Percentiles rank a stretch among this genome's conserved stretches.
phyloP scores from a whole-genome alignment of 2,888 invertebrate species.

The Hylaea fasciaria region DNA sequence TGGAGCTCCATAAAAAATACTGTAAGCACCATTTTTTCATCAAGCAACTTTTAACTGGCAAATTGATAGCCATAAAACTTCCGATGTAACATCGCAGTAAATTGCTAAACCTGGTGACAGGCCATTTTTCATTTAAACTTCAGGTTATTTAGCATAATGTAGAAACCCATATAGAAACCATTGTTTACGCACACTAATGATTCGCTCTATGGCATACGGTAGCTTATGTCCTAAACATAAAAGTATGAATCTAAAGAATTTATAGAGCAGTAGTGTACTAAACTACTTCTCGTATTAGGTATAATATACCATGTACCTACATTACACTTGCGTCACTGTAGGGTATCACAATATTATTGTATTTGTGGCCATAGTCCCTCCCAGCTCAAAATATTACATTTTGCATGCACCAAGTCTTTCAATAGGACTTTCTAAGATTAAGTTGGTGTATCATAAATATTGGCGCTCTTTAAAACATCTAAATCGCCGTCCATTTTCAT shows the following conservation, averaged over 20 bases:
- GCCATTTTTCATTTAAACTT: constrained; percentile 24
- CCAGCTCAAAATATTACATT: neutral
- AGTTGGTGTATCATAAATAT: no score
- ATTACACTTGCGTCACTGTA: no score
- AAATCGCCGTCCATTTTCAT: no score
- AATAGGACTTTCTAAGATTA: no score
- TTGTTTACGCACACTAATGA: no score
- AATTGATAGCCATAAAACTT: constrained; percentile 29
- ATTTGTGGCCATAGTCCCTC: neutral
- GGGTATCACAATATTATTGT: neutral
- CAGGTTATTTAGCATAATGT: constrained; percentile 20
- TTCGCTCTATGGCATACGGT: no score
- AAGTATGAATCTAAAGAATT: no score
- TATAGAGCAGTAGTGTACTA: no score
- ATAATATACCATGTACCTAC: no score
- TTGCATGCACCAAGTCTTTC: neutral
- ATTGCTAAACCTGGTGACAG: constrained; percentile 25
- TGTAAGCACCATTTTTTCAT: constrained; percentile 17
- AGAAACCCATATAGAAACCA: neutral
- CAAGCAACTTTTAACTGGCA: constrained; percentile 29
- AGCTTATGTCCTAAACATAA: no score
- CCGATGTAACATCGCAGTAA: constrained; percentile 22
- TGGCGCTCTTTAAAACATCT: no score
- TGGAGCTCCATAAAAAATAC: constrained; percentile 17
- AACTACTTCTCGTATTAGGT: no score